Evolutionary conservation across 2,888 invertebrate species (phyloP), one percentile per base, ranked within the genome.

Genomic region (Acrocera orbiculus): DNA sequence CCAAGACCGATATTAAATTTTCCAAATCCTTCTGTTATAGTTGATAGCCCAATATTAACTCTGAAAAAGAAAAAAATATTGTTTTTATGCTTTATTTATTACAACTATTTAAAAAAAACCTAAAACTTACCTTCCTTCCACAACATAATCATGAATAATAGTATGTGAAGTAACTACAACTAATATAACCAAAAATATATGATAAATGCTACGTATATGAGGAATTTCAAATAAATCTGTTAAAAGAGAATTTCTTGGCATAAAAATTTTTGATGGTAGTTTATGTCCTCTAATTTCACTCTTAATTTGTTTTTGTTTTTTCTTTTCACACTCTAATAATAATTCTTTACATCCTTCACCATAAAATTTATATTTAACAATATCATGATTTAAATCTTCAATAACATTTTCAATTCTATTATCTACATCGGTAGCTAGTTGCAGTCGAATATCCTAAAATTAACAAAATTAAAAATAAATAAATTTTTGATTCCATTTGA

Each of bases 201-300:
- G 78, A 54, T 86, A 83, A 43, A 90, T 75, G 4, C 85, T 78
- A 46, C 71, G 69, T 47, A 90, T 76, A 57, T 89, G 87, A 32
- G 73, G 69, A 31, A 76, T 70, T 50, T 77, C 70, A 45, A 82
- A 67, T 15, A 90, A 65, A 39, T 79, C 78, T 0, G 82, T 86
- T 35, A 89, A 62, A n/a, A 78, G 64, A 0, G 87, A 87, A 51
- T 80, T 76, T 40, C 87, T 65, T 6, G 65, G 53, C n/a, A 66
- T 51, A 51, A 85, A 89, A 37, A 67, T 62, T 50, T 77, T 79
- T 30, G 69, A 69, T 11, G 69, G 68, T 14, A 73, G 11, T 23
- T 11, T 23, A 11, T 23, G n/a, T 22, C 4, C 4, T 5, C 10
- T 22, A 4, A 5, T 22, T 22, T 22, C n/a, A n/a, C n/a, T n/a